Base-by-base conservation (phyloP, 2,797 vertebrate genomes). In the Coendou prehensilis region DNA sequence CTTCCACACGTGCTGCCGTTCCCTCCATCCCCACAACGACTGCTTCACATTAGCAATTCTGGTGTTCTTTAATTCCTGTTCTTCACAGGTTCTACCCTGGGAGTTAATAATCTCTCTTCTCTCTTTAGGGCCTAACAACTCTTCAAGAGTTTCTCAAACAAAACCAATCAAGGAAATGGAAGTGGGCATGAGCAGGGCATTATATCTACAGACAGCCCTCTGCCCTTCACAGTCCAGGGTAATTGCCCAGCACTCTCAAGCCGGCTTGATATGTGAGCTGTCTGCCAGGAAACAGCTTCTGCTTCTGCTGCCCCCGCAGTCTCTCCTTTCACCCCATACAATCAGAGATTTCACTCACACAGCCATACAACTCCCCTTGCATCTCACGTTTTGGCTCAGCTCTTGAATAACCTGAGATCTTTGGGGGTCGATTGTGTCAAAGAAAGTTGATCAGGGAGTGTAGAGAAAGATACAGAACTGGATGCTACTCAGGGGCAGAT, bases 391-490 rank as follows among this genome's bases (percentile, higher is more conserved):
- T 79, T 84, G 87, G 59, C 82, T 84, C 47, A 76, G 56, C 17
- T 63, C 47, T 78, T 18, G 22, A 76, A 89, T 84, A 93, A 79
- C 85, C 90, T 23, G 30, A 84, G 47, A 80, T 33, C 63, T 64
- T n/a, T 84, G n/a, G 56, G 41, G 76, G 94, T 56, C 81, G 84
- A 6, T 37, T 73, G 50, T 93, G 71, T 90, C 67, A 56, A 73
- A 94, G 87, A 96, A 95, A 97, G 85, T 78, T 41, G 33, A 54
- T 89, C 80, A 85, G 86, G 37, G 45, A 89, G 83, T 26, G 6
- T 7, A 80, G 67, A 96, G 73, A 94, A 73, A 80, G 93, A 82
- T 57, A 83, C 50, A 92, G 80, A 86, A 82, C 41, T 76, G 67
- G 92, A 94, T 59, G 47, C 9, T 41, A 45, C n/a, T 50, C 50